Evolutionary conservation across 2,888 invertebrate genomes (phyloP), one percentile per base, ranked within the genome.

Genomic region (Troglohyphantes excavatus): DNA sequence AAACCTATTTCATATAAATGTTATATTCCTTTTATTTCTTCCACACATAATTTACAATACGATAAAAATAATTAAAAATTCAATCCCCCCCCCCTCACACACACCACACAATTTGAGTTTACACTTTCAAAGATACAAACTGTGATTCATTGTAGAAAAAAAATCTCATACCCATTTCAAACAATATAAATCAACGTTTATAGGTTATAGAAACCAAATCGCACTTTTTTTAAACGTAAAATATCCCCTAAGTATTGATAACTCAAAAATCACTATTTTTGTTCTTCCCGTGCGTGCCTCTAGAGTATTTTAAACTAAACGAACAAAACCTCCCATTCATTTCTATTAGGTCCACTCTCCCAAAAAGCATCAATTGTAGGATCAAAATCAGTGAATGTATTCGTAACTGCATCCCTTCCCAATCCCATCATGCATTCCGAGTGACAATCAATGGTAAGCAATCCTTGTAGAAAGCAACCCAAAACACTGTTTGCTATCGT

Each of bases 371-470:
- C 39, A 39, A 39, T 39, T 39, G 9, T 11, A 39, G 39, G 53
- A 13, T n/a, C 53, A 53, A n/a, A 2, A 13, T 6, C 13, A 53
- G 13, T 2, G 17, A 53, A 9, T 53, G n/a, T 17, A 53, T 5
- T n/a, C 53, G 13, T 53, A 53, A 53, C 53, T 53, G 53, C 53
- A 39, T 39, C 39, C 13, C 3, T 39, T 39, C 0, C 1, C 39
- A 53, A 53, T 53, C 53, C 53, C 53, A 53, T 53, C 53, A 53
- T 53, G 53, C 53, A 53, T 53, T n/a, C 17, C 53, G n/a, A n/a
- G 53, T 53, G 53, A n/a, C 53, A 53, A 53, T 53, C 53, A 53
- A 53, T 53, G 53, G 53, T 53, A 53, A 53, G 17, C 53, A 53
- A 53, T 53, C 53, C 53, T 39, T 53, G 53, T 53, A n/a, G n/a